Evolutionary conservation across 2,888 invertebrate species (phyloP), one percentile per base, ranked within the genome.

Genomic region (Heliconius erato): DNA sequence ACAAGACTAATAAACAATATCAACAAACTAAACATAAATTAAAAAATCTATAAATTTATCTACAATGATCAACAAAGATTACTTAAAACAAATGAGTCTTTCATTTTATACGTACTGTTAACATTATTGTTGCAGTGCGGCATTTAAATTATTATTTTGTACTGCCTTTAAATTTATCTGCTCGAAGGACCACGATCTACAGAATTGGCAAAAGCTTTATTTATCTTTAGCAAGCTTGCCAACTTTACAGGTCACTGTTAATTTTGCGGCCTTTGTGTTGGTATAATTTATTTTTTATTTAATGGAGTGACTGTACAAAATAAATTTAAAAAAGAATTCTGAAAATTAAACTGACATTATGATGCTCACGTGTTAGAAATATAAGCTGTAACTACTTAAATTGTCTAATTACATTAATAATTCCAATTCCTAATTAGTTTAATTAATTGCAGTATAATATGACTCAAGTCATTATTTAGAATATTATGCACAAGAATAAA

Each of bases 201-300:
- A 76, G 76, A 76, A 76, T 63, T 63, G 76, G 76, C 63, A 76
- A 63, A 76, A 40, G 26, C n/a, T 40, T 76, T 26, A 76, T 40
- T 76, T 63, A 59, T 35, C 63, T 59, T 76, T 63, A n/a, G 63
- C 76, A 35, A 40, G 76, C 59, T 59, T 35, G 59, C 63, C 63
- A 63, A 76, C 26, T 76, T 63, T 76, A 12, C 63, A 63, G 76
- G 76, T 76, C 76, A 76, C 63, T 76, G 76, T 35, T 76, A 76
- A 76, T 76, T 32, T 76, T 63, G 63, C 26, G 40, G 76, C 4
- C 16, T 63, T 63, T 63, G 32, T 63, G 76, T 63, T 40, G n/a
- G 16, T 76, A 76, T 11, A n/a, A n/a, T 35, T 74, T 63, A 16
- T 35, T 63, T 76, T 40, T 59, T 35, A 40, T 32, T 59, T n/a